Percentiles rank a stretch among this genome's conserved stretches.
Conservation (phyloP, 2,888 invertebrate genomes). For the Orchesella flavescens region DNA sequence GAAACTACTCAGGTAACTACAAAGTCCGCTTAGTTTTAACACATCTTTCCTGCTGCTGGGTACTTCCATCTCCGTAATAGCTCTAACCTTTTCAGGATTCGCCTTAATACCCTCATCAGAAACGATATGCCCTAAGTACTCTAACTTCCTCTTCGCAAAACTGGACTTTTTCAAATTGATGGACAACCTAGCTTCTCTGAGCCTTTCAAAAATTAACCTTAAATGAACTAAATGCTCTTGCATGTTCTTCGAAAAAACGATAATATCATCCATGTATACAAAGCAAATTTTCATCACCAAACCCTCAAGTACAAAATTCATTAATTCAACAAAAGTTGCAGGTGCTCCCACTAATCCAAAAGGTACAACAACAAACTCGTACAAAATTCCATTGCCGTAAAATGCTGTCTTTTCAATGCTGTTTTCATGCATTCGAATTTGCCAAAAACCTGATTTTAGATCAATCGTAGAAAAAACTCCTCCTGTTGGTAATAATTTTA, state of each 20-base stretch:
- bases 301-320: constrained; percentile 50
- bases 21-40: constrained; percentile 70
- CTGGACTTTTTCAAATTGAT: no score
- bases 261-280: constrained; percentile 58
- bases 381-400: constrained; percentile 49
- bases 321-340: constrained; percentile 52
- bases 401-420: constrained; percentile 64
- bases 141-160: no score
- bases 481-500: constrained; percentile 36
- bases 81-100: no score
- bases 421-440: constrained; percentile 25
- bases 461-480: constrained; percentile 38
- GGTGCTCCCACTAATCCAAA: constrained; percentile 64
- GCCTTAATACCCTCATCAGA: no score
- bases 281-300: constrained; percentile 13
- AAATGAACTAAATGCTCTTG: no score
- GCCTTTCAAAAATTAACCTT: no score
- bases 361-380: constrained; percentile 48
- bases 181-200: no score
- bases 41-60: no score
- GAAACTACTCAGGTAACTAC: constrained; percentile 68
- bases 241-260: constrained; percentile 1
- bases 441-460: constrained; percentile 55
- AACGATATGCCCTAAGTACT: no score
- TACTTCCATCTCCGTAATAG: no score